A percentile compares a stretch with the other conserved stretches of the same genome.
Evolutionary conservation across 2,113 vertebrate species (phyloP).

Genomic region (Oreochromis spilurus): DNA sequence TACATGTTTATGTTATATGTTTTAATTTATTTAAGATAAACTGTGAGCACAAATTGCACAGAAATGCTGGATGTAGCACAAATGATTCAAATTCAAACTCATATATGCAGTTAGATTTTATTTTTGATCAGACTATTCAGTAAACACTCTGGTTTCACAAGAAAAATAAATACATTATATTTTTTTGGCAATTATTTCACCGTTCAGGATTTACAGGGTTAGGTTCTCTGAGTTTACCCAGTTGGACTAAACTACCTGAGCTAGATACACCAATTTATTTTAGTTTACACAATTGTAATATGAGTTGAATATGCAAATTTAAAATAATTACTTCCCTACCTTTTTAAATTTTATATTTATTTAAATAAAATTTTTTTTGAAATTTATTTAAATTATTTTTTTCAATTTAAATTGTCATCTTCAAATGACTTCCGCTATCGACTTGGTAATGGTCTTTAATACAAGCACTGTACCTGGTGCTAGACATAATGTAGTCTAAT

Average conservation of each 20-base stretch:
- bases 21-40: not conserved
- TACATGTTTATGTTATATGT: not conserved
- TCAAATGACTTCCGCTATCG: not conserved
- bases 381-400: rapidly evolving
- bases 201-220: not conserved
- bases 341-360: not conserved
- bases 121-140: not conserved
- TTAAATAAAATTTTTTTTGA: not conserved
- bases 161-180: not conserved
- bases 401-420: not conserved
- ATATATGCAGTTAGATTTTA: rapidly evolving
- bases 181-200: not conserved
- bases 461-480: rapidly evolving
- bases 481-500: not conserved
- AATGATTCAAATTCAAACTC: rapidly evolving
- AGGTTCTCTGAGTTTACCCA: rapidly evolving
- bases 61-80: not conserved
- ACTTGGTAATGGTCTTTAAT: not conserved
- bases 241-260: not conserved
- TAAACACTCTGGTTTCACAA: not conserved
- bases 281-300: not conserved
- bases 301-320: not conserved
- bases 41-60: not conserved
- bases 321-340: not conserved
- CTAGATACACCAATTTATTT: not conserved